Evolutionary conservation across 2,797 vertebrate species (phyloP).

Genomic region (Myotis pilosus): DNA sequence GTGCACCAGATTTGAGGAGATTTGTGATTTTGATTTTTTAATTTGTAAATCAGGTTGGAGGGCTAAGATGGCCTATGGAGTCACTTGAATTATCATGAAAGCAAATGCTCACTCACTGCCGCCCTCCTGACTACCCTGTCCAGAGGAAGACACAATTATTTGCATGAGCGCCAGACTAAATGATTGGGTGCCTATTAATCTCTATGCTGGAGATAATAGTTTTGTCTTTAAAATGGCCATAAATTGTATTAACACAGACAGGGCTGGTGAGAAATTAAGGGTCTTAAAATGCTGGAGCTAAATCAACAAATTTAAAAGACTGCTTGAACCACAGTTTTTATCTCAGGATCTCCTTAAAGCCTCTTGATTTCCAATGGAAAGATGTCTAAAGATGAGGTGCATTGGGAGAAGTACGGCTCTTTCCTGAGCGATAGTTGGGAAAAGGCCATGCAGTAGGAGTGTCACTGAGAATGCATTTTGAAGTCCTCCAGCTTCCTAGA

Average conservation of each 20-base stretch:
- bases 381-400: background rate
- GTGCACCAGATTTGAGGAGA: background rate
- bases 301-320: constrained; percentile 4
- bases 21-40: constrained; percentile 1
- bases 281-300: background rate
- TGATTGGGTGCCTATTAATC: constrained; percentile 30
- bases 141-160: constrained; percentile 19
- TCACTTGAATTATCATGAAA: background rate
- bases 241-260: constrained; percentile 41
- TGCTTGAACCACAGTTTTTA: background rate
- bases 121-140: background rate
- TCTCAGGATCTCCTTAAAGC: background rate
- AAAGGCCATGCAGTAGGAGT: background rate
- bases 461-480: background rate
- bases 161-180: constrained; percentile 37
- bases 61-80: background rate
- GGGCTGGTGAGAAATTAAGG: background rate
- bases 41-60: background rate
- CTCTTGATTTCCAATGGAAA: background rate
- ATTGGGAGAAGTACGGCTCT: background rate
- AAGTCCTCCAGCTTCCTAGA: background rate
- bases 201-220: constrained; percentile 35
- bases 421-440: background rate
- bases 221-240: background rate
- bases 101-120: background rate